phyloP scores from a whole-genome alignment of 2,797 vertebrate genomes.

The Phrynocephalus guinanensis region DNA sequence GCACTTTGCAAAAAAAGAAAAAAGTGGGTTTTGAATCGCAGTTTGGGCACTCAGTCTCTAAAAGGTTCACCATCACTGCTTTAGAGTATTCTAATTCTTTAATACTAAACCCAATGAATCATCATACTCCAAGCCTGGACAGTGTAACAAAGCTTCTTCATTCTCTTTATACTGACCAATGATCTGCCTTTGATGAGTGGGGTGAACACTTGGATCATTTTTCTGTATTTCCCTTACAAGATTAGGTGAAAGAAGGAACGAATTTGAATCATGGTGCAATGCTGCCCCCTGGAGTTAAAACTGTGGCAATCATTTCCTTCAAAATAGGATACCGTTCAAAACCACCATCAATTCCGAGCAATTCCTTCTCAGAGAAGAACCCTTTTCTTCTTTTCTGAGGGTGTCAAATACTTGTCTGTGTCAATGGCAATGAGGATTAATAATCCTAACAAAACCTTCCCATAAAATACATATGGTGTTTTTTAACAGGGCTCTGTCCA shows the following conservation, averaged over 20 bases:
- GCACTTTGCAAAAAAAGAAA: too few species aligned
- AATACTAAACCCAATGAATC: conserved; percentile 49
- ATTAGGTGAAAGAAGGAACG: background rate
- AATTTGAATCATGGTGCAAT: conserved; percentile 74
- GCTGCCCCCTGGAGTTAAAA: conserved; percentile 74
- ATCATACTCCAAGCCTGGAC: conserved; percentile 51
- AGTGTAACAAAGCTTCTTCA: conserved; percentile 50
- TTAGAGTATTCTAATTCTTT: conserved; percentile 59
- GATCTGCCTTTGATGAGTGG: conserved; percentile 48
- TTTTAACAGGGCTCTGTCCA: background rate
- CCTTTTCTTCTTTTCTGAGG: background rate
- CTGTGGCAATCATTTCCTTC: background rate
- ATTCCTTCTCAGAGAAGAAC: conserved; percentile 31
- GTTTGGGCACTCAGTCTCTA: too few species aligned
- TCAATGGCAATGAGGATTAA: conserved; percentile 52
- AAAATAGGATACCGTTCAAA: background rate
- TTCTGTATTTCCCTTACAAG: conserved; percentile 65
- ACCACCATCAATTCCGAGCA: background rate
- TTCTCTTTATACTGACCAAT: conserved; percentile 43
- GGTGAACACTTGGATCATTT: conserved; percentile 50
- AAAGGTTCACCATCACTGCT: background rate
- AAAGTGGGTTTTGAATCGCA: too few species aligned
- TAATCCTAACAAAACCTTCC: conserved; percentile 57
- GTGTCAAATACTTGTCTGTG: conserved; percentile 39
- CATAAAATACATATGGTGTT: conserved; percentile 19